Evolutionary conservation across 2,113 vertebrate species (phyloP), one percentile per base, ranked within the genome.

Genomic region (Ia io): DNA sequence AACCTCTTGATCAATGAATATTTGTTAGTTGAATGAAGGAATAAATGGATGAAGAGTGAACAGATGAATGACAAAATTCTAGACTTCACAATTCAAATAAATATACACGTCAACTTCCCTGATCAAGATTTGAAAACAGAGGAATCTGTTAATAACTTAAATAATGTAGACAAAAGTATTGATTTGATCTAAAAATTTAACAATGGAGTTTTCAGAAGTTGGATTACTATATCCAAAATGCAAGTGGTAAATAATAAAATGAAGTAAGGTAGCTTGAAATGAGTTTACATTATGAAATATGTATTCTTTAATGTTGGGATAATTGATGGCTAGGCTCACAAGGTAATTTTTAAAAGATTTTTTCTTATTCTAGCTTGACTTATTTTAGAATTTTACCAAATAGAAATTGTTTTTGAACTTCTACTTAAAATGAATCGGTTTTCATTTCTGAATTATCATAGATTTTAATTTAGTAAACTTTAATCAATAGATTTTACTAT

Each of bases 341-440:
- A 90, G 9, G 40, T 84, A 35, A 84, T 74, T 90, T 84, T 84
- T 40, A 9, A 76, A 80, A 80, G 40, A 44, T 9, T 86, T 84
- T 32, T 71, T 83, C 30, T 61, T 32, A 77, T 94, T 91, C n/a
- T 89, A 25, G 79, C 2, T 9, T 88, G 25, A 14, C 85, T 91
- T 84, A 76, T 78, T 91, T 47, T 87, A 83, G 35, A 70, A 84
- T 93, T 96, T 77, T 94, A 23, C 47, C 40, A 86, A 69, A n/a
- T 69, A 94, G 37, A 93, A 89, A 37, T 82, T 82, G 25, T 94
- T 84, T 84, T 87, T 23, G 35, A 87, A 79, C 3, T 51, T 85
- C 23, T 84, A 51, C 56, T 93, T 86, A 94, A 82, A 80, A 90
- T 71, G 51, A 70, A 63, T 93, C 40, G 23, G 1, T 49, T 80